phyloP scores from a whole-genome alignment of 1,140 invertebrate species.

The Aphaenogaster rudis region DNA sequence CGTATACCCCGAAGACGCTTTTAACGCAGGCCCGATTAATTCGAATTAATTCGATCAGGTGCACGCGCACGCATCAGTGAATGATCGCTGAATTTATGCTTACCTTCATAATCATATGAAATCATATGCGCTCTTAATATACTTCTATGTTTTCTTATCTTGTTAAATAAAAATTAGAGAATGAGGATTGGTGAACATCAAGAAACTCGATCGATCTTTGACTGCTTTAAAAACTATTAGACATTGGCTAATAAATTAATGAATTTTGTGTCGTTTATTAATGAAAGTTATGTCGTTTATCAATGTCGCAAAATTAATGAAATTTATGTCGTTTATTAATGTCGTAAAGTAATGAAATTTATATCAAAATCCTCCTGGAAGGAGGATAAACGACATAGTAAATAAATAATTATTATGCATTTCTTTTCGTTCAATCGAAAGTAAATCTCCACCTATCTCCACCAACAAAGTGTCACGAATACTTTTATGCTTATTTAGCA shows the following conservation, averaged over 20 bases:
- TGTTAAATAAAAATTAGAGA: not conserved
- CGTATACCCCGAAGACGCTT: conserved; percentile 18
- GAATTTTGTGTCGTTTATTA: too few relatives aligned
- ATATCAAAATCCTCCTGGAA: too few relatives aligned
- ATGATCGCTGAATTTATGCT: not conserved
- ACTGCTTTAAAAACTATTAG: not conserved
- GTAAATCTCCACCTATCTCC: not conserved
- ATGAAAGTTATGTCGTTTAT: too few relatives aligned
- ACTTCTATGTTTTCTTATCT: not conserved
- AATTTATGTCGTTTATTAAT: too few relatives aligned
- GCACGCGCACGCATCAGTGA: not conserved
- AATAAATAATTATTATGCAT: not conserved
- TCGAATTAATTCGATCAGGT: conserved; percentile 34
- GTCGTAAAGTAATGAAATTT: too few relatives aligned
- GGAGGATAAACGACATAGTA: not conserved
- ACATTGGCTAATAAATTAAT: not conserved
- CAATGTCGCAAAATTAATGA: too few relatives aligned
- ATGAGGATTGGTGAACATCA: not conserved
- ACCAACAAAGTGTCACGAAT: not conserved
- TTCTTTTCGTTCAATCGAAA: not conserved
- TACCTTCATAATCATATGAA: not conserved
- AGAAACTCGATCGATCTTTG: not conserved
- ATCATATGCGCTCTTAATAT: not conserved
- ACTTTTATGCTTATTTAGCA: not conserved
- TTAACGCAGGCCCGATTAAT: conserved; percentile 42